These are phyloP conservation scores for Herpetotheres cachinnans DNA, from an alignment of 2,113 vertebrate genomes.

Conservation along the genomic window DNA sequence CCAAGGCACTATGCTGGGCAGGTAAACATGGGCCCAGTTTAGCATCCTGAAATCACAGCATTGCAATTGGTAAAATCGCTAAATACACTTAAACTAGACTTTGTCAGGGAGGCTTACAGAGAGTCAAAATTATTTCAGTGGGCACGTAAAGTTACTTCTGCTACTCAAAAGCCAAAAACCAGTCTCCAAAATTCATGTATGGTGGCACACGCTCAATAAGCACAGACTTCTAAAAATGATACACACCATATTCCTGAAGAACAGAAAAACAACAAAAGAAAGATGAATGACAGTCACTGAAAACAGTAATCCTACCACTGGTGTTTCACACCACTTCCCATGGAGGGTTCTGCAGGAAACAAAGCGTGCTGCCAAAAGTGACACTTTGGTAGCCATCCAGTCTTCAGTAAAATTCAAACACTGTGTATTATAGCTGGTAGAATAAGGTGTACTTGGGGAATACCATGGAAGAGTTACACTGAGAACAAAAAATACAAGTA, in stretches of 20 bases:
- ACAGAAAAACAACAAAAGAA: not conserved
- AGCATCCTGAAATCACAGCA: not conserved
- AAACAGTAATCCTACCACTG: not conserved
- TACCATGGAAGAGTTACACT: not conserved
- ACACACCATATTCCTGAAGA: not conserved
- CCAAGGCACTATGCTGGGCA: not conserved
- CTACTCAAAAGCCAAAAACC: not conserved
- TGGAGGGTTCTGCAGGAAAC: not conserved
- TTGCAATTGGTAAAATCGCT: not conserved
- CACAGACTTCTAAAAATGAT: not conserved
- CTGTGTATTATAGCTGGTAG: not conserved
- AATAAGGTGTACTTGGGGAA: not conserved
- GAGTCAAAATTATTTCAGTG: not conserved
- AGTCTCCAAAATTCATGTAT: not conserved
- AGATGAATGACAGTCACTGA: not conserved
- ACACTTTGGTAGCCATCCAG: not conserved
- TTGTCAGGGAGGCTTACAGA: not conserved
- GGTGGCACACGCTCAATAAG: not conserved
- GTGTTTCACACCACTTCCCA: not conserved
- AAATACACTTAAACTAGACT: not conserved
- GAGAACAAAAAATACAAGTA: not conserved
- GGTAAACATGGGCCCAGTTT: not conserved
- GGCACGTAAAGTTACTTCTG: not conserved
- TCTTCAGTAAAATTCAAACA: not conserved
- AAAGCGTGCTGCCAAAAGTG: not conserved